Conservation (phyloP, 2,113 vertebrate genomes). For the Pseudopodoces humilis region DNA sequence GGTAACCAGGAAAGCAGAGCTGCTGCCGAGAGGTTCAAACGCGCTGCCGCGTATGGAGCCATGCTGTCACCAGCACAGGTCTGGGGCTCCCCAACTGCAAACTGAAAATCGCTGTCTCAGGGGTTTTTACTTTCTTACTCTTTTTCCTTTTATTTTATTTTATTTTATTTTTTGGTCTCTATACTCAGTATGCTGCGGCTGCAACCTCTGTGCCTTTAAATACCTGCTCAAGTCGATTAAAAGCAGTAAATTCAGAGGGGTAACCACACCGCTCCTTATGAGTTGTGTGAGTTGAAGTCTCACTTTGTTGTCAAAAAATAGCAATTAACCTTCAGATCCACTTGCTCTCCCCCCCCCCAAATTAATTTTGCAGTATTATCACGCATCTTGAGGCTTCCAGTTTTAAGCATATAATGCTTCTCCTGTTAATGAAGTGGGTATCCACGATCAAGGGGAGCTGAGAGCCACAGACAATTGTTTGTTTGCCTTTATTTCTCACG, state of each 20-base stretch:
- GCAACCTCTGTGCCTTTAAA: neutral
- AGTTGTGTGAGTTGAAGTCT: neutral
- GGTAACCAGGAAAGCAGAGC: conserved; percentile 36
- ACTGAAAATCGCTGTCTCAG: neutral
- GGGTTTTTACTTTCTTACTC: neutral
- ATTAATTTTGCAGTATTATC: conserved; percentile 44
- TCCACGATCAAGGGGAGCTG: conserved; percentile 55
- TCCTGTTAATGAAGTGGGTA: conserved; percentile 65
- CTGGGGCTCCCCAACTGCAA: neutral
- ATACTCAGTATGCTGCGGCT: fast-evolving
- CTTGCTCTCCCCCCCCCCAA: neutral
- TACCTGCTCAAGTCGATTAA: neutral
- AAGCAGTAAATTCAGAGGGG: neutral
- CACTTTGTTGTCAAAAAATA: conserved; percentile 14
- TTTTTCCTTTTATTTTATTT: neutral
- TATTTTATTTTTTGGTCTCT: fast-evolving
- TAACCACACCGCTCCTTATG: neutral
- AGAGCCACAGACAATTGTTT: conserved; percentile 51
- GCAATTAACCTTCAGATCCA: conserved; percentile 44
- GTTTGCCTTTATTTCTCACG: conserved; percentile 60
- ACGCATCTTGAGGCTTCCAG: conserved; percentile 48
- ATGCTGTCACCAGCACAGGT: neutral
- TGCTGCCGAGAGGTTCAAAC: neutral
- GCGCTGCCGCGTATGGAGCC: fast-evolving
- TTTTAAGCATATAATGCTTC: conserved; percentile 56